These are phyloP conservation scores for Pammene aurita DNA, from an alignment of 2,888 invertebrate genomes.

Conservation along the genomic window DNA sequence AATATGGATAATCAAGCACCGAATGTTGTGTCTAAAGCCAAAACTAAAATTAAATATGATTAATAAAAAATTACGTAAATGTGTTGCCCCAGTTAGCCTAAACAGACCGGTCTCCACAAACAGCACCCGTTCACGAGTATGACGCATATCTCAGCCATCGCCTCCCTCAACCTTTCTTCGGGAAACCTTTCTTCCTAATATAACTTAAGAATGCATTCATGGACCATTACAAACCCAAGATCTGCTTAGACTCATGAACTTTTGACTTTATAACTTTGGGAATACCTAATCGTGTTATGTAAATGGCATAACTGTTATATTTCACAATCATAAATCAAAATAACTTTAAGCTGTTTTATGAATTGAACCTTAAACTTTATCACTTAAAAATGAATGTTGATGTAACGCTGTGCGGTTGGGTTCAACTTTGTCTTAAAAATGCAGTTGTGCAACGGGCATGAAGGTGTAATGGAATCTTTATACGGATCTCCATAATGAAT, in stretches of 20 bases:
- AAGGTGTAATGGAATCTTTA: conserved; percentile 6
- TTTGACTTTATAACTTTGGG: conserved; percentile 23
- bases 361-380: not conserved
- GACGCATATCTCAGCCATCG: too few relatives aligned
- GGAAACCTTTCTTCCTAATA: too few relatives aligned
- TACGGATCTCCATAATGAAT: conserved; percentile 16
- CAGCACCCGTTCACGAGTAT: too few relatives aligned
- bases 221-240: not conserved
- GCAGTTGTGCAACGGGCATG: conserved; percentile 37
- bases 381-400: not conserved
- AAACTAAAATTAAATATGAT: too few relatives aligned
- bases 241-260: conserved; percentile 6
- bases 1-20: too few relatives aligned
- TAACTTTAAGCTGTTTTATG: not conserved
- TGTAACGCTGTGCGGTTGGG: not conserved
- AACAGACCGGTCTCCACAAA: too few relatives aligned
- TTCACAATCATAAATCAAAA: conserved; percentile 1
- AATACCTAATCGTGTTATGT: conserved; percentile 25
- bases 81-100: too few relatives aligned
- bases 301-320: conserved; percentile 34
- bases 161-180: too few relatives aligned
- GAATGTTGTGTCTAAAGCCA: too few relatives aligned
- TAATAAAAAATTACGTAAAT: too few relatives aligned
- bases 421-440: conserved; percentile 5
- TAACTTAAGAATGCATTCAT: too few relatives aligned